Evolutionary conservation across 1,140 invertebrate species (phyloP).

Genomic region (Drosophila aff.): DNA sequence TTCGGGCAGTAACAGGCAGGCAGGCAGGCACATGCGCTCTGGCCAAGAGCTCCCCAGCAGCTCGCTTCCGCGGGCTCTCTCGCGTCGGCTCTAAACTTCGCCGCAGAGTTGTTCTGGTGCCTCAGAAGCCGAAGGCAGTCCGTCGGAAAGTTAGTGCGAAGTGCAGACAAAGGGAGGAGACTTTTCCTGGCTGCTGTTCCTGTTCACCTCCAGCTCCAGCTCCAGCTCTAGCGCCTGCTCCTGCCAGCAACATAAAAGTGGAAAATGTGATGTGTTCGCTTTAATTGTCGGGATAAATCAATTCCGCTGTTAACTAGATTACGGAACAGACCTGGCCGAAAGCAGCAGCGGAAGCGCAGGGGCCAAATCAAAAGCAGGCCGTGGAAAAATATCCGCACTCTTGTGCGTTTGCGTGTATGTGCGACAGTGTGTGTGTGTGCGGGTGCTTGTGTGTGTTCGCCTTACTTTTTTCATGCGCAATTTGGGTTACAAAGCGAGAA

Average conservation of each 20-base stretch:
- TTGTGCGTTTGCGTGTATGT: slow-evolving; percentile 36
- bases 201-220: slow-evolving; percentile 6
- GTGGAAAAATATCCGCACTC: slow-evolving; percentile 59
- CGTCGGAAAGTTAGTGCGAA: slow-evolving; percentile 53
- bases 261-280: slow-evolving; percentile 43
- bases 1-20: slow-evolving; percentile 57
- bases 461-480: slow-evolving; percentile 80
- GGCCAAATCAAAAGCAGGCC: slow-evolving; percentile 26
- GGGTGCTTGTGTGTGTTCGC: slow-evolving; percentile 54
- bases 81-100: slow-evolving; percentile 65
- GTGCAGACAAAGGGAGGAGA: slow-evolving; percentile 40
- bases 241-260: slow-evolving; percentile 25
- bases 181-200: slow-evolving; percentile 39
- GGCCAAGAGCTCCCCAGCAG: slow-evolving; percentile 7
- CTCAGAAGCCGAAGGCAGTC: slow-evolving; percentile 73
- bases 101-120: slow-evolving; percentile 69
- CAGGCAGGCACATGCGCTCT: slow-evolving; percentile 63
- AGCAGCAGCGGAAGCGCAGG: slow-evolving; percentile 19
- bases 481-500: slow-evolving; percentile 78
- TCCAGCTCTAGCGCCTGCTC: slow-evolving; percentile 16
- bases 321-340: slow-evolving; percentile 22
- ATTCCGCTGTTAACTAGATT: slow-evolving; percentile 35
- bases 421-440: slow-evolving; percentile 29
- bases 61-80: slow-evolving; percentile 8
- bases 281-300: slow-evolving; percentile 39